phyloP scores from a whole-genome alignment of 2,797 vertebrate species.

The Halcyon chelicuti region DNA sequence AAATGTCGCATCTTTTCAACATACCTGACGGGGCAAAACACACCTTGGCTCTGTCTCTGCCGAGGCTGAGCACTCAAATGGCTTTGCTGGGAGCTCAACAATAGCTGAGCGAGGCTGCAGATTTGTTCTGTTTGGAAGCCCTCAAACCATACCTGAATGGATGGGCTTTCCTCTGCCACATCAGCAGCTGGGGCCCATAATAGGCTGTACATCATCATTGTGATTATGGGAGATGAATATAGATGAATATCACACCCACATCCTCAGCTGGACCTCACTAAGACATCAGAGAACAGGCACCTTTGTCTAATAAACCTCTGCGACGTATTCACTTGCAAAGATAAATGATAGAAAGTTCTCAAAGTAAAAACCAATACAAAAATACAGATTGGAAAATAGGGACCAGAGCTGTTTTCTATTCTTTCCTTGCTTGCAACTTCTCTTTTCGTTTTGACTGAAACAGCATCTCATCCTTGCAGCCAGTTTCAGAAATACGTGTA shows the following conservation, averaged over 20 bases:
- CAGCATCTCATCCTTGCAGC: background rate
- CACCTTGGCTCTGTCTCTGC: background rate
- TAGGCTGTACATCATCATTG: slow-evolving; percentile 80
- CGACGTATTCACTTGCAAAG: background rate
- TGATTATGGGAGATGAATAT: slow-evolving; percentile 79
- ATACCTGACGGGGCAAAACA: background rate
- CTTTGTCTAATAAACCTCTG: fast-evolving
- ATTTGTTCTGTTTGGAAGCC: slow-evolving; percentile 70
- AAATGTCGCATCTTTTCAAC: slow-evolving; percentile 64
- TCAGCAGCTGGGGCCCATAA: slow-evolving; percentile 82
- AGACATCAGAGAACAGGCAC: background rate
- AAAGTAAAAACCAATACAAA: fast-evolving
- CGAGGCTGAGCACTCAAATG: slow-evolving; percentile 34
- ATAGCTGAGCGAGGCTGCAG: slow-evolving; percentile 62
- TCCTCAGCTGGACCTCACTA: fast-evolving
- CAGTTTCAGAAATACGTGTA: background rate
- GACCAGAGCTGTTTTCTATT: background rate
- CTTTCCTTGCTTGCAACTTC: background rate
- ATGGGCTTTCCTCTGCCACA: slow-evolving; percentile 81
- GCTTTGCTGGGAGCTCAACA: slow-evolving; percentile 65
- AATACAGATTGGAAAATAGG: background rate
- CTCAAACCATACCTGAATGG: slow-evolving; percentile 77
- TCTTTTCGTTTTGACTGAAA: background rate
- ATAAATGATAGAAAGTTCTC: background rate
- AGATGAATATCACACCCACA: slow-evolving; percentile 55